Percentiles rank a stretch among this genome's conserved stretches.
Evolutionary conservation across 2,888 invertebrate genomes (phyloP).

Genomic region (Heteromurus nitidus): DNA sequence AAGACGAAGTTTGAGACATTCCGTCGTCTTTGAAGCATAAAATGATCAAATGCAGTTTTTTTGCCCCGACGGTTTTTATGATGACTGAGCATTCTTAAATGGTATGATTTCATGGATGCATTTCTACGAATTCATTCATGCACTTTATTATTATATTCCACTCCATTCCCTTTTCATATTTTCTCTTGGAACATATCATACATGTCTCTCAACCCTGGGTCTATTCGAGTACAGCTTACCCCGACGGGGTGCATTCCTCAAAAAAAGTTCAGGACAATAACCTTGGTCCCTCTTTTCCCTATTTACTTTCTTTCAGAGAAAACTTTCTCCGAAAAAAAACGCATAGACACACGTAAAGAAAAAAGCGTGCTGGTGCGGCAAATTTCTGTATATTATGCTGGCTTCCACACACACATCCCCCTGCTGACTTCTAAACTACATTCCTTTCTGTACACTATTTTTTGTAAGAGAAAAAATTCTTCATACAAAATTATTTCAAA

Average conservation of each 20-base stretch:
- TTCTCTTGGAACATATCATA: not conserved
- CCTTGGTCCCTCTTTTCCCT: slow-evolving; percentile 10
- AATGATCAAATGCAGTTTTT: slow-evolving; percentile 20
- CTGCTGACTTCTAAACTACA: slow-evolving; percentile 18
- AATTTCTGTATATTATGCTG: not conserved
- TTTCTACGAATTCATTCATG: slow-evolving; percentile 52
- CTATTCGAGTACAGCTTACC: not conserved
- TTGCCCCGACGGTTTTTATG: slow-evolving; percentile 22
- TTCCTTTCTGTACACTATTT: slow-evolving; percentile 2
- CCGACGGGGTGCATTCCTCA: slow-evolving; percentile 22
- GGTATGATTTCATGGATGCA: slow-evolving; percentile 34
- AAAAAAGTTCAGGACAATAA: slow-evolving; percentile 20
- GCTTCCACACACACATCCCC: slow-evolving; percentile 14
- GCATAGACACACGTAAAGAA: not conserved
- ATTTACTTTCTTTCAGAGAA: not conserved
- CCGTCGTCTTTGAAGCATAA: not conserved
- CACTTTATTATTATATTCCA: slow-evolving; percentile 39
- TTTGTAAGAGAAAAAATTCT: too few relatives aligned
- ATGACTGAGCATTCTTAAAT: slow-evolving; percentile 34
- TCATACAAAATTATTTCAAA: slow-evolving; percentile 41
- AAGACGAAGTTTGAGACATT: too few relatives aligned
- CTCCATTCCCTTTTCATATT: not conserved
- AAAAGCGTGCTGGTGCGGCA: not conserved
- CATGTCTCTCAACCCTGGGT: not conserved
- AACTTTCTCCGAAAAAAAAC: too few relatives aligned